These are phyloP conservation scores for Cliona cf. orientalis DNA, from an alignment of 37 sponge, comb jelly and placozoan genomes.

Conservation along the genomic window DNA sequence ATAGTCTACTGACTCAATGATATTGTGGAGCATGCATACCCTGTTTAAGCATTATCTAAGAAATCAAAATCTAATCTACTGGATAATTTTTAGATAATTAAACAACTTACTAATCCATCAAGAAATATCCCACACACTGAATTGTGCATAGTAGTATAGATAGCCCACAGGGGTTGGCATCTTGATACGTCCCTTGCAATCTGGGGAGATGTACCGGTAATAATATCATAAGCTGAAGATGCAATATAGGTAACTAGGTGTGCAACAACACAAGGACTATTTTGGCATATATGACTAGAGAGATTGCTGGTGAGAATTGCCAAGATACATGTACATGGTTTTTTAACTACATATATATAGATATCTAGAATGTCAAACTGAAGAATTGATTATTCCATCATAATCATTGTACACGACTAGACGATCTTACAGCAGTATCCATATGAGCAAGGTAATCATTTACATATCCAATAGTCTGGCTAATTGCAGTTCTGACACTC, in stretches of 20 bases:
- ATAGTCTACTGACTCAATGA: too few relatives aligned
- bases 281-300: too few relatives aligned
- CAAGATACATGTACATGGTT: too few relatives aligned
- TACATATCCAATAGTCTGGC: not conserved
- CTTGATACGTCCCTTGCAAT: constrained; percentile 38
- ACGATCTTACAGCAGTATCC: constrained; percentile 16
- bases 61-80: too few relatives aligned
- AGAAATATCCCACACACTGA: constrained; percentile 47
- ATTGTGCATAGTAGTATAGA: constrained; percentile 46
- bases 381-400: not conserved
- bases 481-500: not conserved
- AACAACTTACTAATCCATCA: constrained; percentile 67
- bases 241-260: not conserved
- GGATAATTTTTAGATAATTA: not conserved
- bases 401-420: too few relatives aligned
- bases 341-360: not conserved
- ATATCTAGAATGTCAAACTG: not conserved
- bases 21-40: too few relatives aligned
- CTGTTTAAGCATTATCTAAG: not conserved
- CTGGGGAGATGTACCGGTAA: constrained; percentile 8
- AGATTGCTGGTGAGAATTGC: too few relatives aligned
- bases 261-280: too few relatives aligned
- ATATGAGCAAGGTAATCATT: constrained; percentile 9
- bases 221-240: not conserved
- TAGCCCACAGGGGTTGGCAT: constrained; percentile 55